These are phyloP conservation scores for Nephrotoma guestfalica DNA, from an alignment of 2,888 invertebrate genomes.

Conservation along the genomic window DNA sequence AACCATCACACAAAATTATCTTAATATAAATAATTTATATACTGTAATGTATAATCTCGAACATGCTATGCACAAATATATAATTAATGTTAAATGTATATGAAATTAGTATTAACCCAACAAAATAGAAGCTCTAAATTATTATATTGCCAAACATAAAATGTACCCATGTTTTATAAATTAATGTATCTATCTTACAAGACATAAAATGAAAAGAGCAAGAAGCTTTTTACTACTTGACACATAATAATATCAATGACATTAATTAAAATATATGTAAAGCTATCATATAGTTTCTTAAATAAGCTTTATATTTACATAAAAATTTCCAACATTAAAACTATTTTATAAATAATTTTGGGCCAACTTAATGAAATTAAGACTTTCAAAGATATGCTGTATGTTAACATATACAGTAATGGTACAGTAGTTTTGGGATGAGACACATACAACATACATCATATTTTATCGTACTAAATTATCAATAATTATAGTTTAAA, in stretches of 20 bases:
- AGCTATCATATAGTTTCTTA: not conserved
- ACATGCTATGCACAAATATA: not conserved
- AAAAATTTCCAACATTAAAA: not conserved
- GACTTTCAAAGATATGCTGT: not conserved
- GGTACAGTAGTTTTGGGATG: not conserved
- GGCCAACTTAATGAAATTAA: not conserved
- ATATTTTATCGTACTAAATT: not conserved
- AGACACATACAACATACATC: not conserved
- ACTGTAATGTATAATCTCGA: too few species aligned
- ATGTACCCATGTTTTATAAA: not conserved
- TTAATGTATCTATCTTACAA: not conserved
- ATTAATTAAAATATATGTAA: not conserved
- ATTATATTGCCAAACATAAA: not conserved
- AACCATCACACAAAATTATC: too few species aligned
- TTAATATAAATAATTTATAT: too few species aligned
- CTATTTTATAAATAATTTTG: not conserved
- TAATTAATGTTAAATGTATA: not conserved
- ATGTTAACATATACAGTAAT: not conserved
- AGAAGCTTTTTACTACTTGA: not conserved
- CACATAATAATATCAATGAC: not conserved
- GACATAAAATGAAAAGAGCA: not conserved
- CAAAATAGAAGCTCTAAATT: not conserved
- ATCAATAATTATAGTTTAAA: not conserved
- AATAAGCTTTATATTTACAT: not conserved
- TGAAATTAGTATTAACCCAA: not conserved